Conservation (phyloP, 1,140 invertebrate genomes). For the Diabrotica virgifera region DNA sequence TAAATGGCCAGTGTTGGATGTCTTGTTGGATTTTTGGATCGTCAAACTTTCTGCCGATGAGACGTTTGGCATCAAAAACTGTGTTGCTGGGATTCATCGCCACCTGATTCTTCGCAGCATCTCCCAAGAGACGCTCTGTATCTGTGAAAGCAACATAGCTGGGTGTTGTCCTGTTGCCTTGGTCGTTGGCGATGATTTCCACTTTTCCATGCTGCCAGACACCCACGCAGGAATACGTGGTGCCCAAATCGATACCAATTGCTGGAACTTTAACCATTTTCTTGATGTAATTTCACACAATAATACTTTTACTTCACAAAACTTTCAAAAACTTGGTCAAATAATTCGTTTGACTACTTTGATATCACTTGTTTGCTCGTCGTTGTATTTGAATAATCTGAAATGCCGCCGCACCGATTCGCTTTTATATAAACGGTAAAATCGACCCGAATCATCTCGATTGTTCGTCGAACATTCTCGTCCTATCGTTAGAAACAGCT, state of each 20-base stretch:
- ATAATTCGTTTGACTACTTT: neutral
- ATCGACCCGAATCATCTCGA: slow-evolving; percentile 12
- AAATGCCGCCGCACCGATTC: neutral
- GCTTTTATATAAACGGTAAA: slow-evolving; percentile 14
- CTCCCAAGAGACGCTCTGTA: slow-evolving; percentile 68
- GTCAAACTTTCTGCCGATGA: slow-evolving; percentile 52
- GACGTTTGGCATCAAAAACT: slow-evolving; percentile 63
- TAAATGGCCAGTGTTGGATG: slow-evolving; percentile 53
- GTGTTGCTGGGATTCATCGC: slow-evolving; percentile 85
- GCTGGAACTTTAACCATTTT: slow-evolving; percentile 48
- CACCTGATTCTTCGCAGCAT: slow-evolving; percentile 58
- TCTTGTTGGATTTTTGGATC: slow-evolving; percentile 54
- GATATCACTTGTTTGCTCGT: neutral
- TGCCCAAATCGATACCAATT: slow-evolving; percentile 76
- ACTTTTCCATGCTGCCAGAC: slow-evolving; percentile 85
- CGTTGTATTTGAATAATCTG: slow-evolving; percentile 10
- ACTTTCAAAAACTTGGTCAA: slow-evolving; percentile 4
- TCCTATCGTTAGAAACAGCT: too few species aligned
- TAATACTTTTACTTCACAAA: neutral
- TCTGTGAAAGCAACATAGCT: slow-evolving; percentile 87
- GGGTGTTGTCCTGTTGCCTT: slow-evolving; percentile 89
- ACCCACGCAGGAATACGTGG: slow-evolving; percentile 78
- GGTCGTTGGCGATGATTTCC: slow-evolving; percentile 92
- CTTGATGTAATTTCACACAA: neutral
- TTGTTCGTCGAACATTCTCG: neutral